These are phyloP conservation scores for Polypedilum pembai DNA, from an alignment of 1,140 invertebrate genomes.

Conservation along the genomic window DNA sequence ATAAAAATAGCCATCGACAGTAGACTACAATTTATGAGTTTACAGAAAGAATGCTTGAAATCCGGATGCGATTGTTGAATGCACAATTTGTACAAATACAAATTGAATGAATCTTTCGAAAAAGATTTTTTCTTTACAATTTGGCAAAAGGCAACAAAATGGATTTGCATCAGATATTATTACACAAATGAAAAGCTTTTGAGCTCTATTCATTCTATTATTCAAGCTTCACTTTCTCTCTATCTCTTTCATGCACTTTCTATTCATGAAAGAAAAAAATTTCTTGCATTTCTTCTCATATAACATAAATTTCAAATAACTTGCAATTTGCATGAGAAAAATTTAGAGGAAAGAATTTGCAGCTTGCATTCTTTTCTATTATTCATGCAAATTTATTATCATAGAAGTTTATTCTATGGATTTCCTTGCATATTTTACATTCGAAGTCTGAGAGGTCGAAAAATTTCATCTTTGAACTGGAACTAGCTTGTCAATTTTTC, in stretches of 20 bases:
- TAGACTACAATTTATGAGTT: background rate
- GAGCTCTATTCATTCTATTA: background rate
- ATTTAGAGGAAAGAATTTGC: background rate
- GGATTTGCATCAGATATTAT: background rate
- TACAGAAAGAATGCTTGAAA: background rate
- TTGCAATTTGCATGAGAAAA: background rate
- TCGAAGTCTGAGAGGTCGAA: no score
- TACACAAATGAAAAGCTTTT: background rate
- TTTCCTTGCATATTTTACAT: background rate
- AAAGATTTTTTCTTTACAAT: background rate
- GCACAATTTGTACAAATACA: constrained; percentile 2
- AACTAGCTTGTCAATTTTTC: no score
- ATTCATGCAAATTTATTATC: background rate
- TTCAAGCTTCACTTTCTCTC: background rate
- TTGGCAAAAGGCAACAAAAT: background rate
- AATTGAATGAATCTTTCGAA: background rate
- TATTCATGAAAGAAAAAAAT: background rate
- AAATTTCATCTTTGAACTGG: no score
- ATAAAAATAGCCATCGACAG: no score
- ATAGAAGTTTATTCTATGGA: background rate
- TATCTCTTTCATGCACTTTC: background rate
- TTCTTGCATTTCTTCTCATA: background rate
- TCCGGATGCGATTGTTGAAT: background rate
- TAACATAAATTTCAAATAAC: background rate
- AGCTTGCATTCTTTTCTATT: constrained; percentile 1